Evolutionary conservation across 2,797 vertebrate species (phyloP).

Genomic region (Acrossocheilus fasciatus): DNA sequence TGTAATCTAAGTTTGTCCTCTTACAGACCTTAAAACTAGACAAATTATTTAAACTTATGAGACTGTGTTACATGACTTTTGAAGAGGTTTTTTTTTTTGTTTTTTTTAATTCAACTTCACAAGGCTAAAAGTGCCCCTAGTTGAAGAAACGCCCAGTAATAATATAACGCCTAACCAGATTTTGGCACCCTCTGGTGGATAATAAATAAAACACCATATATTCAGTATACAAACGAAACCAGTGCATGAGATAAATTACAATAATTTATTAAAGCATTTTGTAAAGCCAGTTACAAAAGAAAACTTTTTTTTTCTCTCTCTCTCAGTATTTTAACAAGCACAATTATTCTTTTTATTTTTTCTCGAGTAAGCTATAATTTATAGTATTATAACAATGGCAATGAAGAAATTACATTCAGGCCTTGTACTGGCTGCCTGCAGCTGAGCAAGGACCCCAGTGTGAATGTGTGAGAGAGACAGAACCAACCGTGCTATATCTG

Average conservation of each 20-base stretch:
- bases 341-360: conserved; percentile 59
- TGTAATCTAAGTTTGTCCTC: too few relatives aligned
- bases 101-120: too few relatives aligned
- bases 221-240: conserved; percentile 51
- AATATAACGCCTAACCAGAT: not conserved
- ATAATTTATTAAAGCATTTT: conserved; percentile 96
- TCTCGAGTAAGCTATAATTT: conserved; percentile 52
- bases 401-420: conserved; percentile 76
- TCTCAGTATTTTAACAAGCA: conserved; percentile 75
- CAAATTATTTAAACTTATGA: too few relatives aligned
- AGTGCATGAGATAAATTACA: conserved; percentile 73
- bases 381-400: conserved; percentile 61
- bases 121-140: too few relatives aligned
- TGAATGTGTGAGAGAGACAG: conserved; percentile 60
- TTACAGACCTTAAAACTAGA: too few relatives aligned
- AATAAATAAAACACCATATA: not conserved
- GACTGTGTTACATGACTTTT: too few relatives aligned
- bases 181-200: conserved; percentile 9
- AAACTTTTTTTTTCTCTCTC: conserved; percentile 62
- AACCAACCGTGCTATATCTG: conserved; percentile 37
- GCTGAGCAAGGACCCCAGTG: conserved; percentile 84
- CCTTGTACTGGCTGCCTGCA: conserved; percentile 90
- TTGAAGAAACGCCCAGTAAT: not conserved
- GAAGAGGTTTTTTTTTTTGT: too few relatives aligned
- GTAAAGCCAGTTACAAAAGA: conserved; percentile 94